Base-by-base conservation (phyloP, 2,888 invertebrate genomes). In the Sabatieria punctata region DNA sequence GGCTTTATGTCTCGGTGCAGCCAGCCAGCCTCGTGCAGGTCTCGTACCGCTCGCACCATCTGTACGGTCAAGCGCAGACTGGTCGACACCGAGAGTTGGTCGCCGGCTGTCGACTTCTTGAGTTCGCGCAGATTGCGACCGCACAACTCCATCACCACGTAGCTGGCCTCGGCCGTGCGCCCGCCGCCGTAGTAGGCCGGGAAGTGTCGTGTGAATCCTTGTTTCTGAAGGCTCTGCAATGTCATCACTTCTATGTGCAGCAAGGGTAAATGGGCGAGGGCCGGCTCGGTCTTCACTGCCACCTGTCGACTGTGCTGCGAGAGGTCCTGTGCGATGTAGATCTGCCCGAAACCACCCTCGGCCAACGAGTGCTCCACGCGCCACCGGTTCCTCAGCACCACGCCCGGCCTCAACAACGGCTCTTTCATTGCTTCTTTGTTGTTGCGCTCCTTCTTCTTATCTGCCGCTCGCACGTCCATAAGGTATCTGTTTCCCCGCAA, bases 101-200 rank as follows among this genome's bases (percentile, higher is more conserved):
- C 48, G 19, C 30, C 15, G 13, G 26, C 26, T 24, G 48, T 41
- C 15, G 38, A 18, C 22, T 49, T 49, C 25, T 46, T 49, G 25
- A 52, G 25, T 26, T 50, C 50, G 25, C 43, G 40, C 15, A 52
- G n/a, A 26, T 52, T 50, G 6, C 8, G 23, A 2, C 50, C 50
- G 30, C 27, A 24, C 26, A 50, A 33, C 22, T 45, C 41, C 50
- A 50, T 50, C 21, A 50, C 50, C 26, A 50, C n/a, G 15, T 36
- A 36, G 36, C 6, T 30, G 25, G n/a, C n/a, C n/a, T n/a, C n/a
- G n/a, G n/a, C n/a, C n/a, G n/a, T n/a, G n/a, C n/a, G n/a, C n/a
- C n/a, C n/a, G n/a, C n/a, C n/a, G n/a, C n/a, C n/a, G n/a, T n/a
- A n/a, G n/a, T n/a, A n/a, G n/a, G n/a, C n/a, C n/a, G n/a, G n/a